A percentile compares a stretch with the other conserved stretches of the same genome.
Conservation (phyloP, 2,888 invertebrate species). For the Empis stercorea region DNA sequence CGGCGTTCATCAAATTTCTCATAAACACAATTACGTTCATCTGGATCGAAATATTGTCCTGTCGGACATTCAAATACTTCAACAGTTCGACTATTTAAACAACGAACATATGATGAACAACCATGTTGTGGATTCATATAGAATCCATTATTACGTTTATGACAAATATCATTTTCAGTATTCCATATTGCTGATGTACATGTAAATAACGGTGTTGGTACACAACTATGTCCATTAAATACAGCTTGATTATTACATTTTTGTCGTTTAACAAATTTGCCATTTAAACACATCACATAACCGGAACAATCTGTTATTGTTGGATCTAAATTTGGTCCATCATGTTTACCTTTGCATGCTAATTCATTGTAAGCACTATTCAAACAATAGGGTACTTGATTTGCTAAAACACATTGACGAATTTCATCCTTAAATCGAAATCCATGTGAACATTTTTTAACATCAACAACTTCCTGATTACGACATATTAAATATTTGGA, state of each 20-base stretch:
- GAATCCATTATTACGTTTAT: constrained; percentile 41
- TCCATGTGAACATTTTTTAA: constrained; percentile 22
- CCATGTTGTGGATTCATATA: constrained; percentile 24
- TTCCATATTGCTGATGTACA: constrained; percentile 15
- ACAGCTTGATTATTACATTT: constrained; percentile 24
- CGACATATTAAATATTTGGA: constrained; percentile 24
- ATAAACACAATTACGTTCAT: constrained; percentile 18
- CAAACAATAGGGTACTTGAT: constrained; percentile 14
- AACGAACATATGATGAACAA: constrained; percentile 28
- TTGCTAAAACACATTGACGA: constrained; percentile 19
- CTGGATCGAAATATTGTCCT: constrained; percentile 27
- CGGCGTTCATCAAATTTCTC: constrained; percentile 18
- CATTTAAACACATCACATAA: constrained; percentile 26
- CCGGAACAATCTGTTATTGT: constrained; percentile 23
- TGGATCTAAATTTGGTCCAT: constrained; percentile 29
- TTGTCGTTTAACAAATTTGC: constrained; percentile 18
- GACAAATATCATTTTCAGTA: constrained; percentile 28
- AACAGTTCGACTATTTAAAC: constrained; percentile 20
- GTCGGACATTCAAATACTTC: constrained; percentile 21
- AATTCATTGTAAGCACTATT: constrained; percentile 9
- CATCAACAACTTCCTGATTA: constrained; percentile 21
- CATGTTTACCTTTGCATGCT: constrained; percentile 17
- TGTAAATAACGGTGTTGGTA: constrained; percentile 21
- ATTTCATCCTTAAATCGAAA: constrained; percentile 21
- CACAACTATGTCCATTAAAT: constrained; percentile 27